Evolutionary conservation across 2,113 vertebrate genomes (phyloP).

Genomic region (Trematomus loennbergii): DNA sequence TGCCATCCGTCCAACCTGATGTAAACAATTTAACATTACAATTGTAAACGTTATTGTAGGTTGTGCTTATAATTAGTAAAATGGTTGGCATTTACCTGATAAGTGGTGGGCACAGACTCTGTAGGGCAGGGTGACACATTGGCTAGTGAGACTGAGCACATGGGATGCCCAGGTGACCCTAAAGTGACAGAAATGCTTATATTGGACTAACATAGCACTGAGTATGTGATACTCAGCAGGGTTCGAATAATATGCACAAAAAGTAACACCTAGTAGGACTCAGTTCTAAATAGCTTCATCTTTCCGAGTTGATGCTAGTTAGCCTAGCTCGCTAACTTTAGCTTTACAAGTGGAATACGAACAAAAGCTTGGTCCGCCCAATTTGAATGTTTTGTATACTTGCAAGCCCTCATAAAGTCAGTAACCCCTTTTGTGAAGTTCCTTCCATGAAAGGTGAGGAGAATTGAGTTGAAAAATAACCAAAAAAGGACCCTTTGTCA

Average conservation of each 20-base stretch:
- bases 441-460: neutral
- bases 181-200: neutral
- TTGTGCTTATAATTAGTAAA: neutral
- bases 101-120: neutral
- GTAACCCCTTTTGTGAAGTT: neutral
- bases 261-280: neutral
- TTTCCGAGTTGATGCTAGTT: neutral
- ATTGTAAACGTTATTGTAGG: too few relatives aligned
- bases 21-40: slow-evolving; percentile 6
- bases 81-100: neutral
- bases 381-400: neutral
- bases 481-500: neutral
- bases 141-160: neutral
- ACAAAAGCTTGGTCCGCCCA: neutral
- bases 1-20: neutral
- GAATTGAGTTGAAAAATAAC: neutral
- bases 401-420: neutral
- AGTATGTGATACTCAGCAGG: neutral
- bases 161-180: neutral
- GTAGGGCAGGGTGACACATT: neutral
- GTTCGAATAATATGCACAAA: neutral
- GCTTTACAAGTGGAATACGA: neutral
- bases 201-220: neutral
- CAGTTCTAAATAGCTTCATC: neutral
- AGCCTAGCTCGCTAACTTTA: neutral